A percentile compares a stretch with the other conserved stretches of the same genome.
phyloP scores from a whole-genome alignment of 2,797 vertebrate species.

The Tolypeutes matacus region DNA sequence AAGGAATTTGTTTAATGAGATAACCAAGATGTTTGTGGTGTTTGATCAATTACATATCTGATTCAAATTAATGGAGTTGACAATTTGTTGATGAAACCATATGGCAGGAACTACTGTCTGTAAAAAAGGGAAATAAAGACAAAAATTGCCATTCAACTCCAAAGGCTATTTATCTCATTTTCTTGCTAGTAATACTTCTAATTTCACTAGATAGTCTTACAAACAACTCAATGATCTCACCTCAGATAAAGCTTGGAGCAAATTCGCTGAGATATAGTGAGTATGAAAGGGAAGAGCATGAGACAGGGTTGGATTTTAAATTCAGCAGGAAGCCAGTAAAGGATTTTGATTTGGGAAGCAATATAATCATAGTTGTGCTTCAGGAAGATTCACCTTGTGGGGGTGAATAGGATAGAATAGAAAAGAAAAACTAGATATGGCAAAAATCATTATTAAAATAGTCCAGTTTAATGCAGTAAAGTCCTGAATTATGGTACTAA shows the following conservation, averaged over 20 bases:
- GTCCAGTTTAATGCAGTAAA: not conserved
- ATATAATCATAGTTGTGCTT: not conserved
- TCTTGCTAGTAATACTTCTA: slow-evolving; percentile 16
- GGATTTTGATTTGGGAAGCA: slow-evolving; percentile 54
- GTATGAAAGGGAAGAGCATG: slow-evolving; percentile 20
- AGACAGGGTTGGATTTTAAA: slow-evolving; percentile 39
- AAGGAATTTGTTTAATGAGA: slow-evolving; percentile 63
- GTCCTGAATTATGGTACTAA: not conserved
- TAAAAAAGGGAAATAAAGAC: slow-evolving; percentile 52
- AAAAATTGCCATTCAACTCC: not conserved
- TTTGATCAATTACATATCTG: slow-evolving; percentile 53
- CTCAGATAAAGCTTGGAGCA: not conserved
- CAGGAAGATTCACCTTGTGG: slow-evolving; percentile 43
- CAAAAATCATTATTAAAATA: not conserved
- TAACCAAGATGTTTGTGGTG: slow-evolving; percentile 57
- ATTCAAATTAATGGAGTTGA: slow-evolving; percentile 60
- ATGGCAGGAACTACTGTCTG: slow-evolving; percentile 5
- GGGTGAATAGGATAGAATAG: not conserved
- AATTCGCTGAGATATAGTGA: not conserved
- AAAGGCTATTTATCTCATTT: slow-evolving; percentile 16
- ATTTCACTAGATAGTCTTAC: slow-evolving; percentile 9
- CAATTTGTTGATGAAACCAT: slow-evolving; percentile 29
- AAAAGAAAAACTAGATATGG: not conserved
- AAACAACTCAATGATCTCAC: slow-evolving; percentile 14
- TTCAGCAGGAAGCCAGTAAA: slow-evolving; percentile 10